Conservation (phyloP, 2,888 invertebrate species). For the Lottia scabra region DNA sequence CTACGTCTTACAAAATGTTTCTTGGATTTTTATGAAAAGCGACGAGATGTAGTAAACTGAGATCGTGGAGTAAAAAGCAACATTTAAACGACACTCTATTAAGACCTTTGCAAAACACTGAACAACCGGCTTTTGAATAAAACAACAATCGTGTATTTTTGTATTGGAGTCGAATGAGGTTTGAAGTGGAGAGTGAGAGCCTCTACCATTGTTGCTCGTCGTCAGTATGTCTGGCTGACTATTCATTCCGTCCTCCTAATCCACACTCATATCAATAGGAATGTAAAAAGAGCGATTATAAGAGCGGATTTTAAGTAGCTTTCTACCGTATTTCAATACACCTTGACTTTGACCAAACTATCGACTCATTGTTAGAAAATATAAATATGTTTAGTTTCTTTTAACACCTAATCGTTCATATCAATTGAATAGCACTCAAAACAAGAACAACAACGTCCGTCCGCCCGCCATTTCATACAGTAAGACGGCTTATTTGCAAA, state of each 20-base stretch:
- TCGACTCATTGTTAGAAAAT: conserved; percentile 18
- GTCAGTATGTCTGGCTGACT: conserved; percentile 45
- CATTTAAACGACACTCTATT: conserved; percentile 19
- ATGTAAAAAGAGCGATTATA: conserved; percentile 40
- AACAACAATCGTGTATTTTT: conserved; percentile 23
- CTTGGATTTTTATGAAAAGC: too few relatives aligned
- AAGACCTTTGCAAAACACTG: conserved; percentile 10
- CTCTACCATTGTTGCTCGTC: conserved; percentile 36
- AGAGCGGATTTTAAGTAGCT: conserved; percentile 19
- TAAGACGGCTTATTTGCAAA: not conserved
- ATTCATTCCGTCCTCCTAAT: conserved; percentile 41
- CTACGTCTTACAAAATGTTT: too few relatives aligned
- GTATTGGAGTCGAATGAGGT: conserved; percentile 24
- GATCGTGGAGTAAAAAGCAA: not conserved
- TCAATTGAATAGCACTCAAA: not conserved
- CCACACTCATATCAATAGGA: conserved; percentile 46
- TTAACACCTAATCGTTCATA: conserved; percentile 25
- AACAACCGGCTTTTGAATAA: conserved; percentile 14
- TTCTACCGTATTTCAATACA: conserved; percentile 9
- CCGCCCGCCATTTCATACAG: not conserved
- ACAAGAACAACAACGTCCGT: not conserved
- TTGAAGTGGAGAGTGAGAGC: conserved; percentile 17
- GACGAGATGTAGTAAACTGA: too few relatives aligned
- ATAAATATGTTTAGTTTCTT: conserved; percentile 31
- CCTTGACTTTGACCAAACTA: conserved; percentile 16